phyloP scores from a whole-genome alignment of 2,797 vertebrate species.

The Falco biarmicus region DNA sequence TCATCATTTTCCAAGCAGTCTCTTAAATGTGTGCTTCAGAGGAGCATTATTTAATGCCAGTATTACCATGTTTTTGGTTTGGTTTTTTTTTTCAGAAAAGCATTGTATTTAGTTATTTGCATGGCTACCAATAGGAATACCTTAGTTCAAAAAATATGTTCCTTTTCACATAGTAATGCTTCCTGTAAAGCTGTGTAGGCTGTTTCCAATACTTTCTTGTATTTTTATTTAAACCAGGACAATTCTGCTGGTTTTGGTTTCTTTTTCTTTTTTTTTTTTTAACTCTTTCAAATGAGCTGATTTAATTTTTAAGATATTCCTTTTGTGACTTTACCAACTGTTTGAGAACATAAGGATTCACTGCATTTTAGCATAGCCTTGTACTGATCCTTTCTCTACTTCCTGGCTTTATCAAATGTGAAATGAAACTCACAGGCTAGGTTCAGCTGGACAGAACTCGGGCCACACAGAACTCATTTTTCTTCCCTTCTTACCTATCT shows the following conservation, averaged over 20 bases:
- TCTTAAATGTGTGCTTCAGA: neutral
- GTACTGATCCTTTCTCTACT: neutral
- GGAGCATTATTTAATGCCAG: neutral
- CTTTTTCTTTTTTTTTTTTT: neutral
- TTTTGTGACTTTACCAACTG: neutral
- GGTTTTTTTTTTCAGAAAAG: slow-evolving; percentile 16
- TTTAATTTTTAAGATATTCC: neutral
- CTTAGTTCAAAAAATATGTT: neutral
- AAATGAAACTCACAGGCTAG: neutral
- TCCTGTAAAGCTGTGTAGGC: neutral
- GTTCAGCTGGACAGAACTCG: neutral
- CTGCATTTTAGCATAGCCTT: neutral
- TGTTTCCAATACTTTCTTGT: neutral
- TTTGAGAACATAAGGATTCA: neutral
- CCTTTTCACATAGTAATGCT: neutral
- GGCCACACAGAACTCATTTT: neutral
- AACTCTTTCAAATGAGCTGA: neutral
- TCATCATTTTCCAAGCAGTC: neutral
- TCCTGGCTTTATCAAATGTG: neutral
- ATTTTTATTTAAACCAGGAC: neutral
- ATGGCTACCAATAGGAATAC: neutral
- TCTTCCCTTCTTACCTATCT: neutral
- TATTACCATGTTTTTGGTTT: neutral
- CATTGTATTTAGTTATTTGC: neutral
- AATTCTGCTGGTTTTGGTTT: neutral